phyloP scores from a whole-genome alignment of 2,888 invertebrate species.

The Pocota personata region DNA sequence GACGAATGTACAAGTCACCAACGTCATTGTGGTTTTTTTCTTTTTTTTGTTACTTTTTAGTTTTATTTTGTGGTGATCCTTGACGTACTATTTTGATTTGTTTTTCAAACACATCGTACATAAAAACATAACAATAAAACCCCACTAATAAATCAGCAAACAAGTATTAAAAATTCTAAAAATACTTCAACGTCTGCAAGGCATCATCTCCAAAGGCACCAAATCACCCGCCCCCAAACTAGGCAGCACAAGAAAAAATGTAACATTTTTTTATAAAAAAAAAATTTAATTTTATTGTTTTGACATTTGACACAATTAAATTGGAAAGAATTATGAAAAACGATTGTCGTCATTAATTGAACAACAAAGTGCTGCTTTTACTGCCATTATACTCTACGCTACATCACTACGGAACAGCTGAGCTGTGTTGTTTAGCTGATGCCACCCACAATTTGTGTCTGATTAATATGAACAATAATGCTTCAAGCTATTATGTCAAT shows the following conservation, averaged over 20 bases:
- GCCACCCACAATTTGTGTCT: conserved; percentile 65
- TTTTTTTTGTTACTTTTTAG: no score
- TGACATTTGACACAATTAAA: conserved; percentile 73
- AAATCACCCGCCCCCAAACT: not conserved
- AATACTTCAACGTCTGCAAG: not conserved
- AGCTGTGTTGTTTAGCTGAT: not conserved
- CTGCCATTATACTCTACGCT: conserved; percentile 18
- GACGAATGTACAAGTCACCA: no score
- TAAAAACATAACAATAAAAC: no score
- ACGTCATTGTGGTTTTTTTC: no score
- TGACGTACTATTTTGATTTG: no score
- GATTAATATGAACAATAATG: conserved; percentile 39
- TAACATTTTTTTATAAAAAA: not conserved
- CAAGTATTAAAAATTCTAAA: not conserved
- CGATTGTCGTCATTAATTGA: conserved; percentile 71
- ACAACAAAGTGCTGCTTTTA: conserved; percentile 46
- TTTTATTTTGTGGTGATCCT: no score
- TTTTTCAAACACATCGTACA: no score
- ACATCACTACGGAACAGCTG: not conserved
- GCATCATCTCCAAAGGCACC: not conserved
- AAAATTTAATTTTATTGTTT: conserved; percentile 62
- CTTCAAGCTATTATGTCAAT: conserved; percentile 8
- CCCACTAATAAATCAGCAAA: not conserved
- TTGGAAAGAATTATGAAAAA: conserved; percentile 73
- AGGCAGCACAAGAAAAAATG: not conserved